Base-by-base conservation (phyloP, 1,140 invertebrate species). In the Phymastichus coffea region DNA sequence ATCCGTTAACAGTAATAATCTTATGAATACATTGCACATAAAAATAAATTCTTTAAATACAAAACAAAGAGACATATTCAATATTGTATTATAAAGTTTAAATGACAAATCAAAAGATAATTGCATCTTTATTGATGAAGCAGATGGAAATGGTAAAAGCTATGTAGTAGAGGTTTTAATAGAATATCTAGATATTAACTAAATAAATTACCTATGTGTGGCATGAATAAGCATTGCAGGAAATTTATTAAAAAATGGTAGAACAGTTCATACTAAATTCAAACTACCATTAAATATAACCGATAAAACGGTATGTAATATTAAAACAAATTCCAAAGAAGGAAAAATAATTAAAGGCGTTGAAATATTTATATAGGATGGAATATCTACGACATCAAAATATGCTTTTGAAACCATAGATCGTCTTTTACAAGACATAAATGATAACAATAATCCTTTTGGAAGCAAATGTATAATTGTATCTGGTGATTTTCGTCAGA, bases 201-300 rank as follows among this genome's bases (percentile, higher is more conserved):
- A 51, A 1, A 51, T 51, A 19, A 14, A 4, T 35, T 6, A 35
- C 17, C 6, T 23, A 35, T 17, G n/a, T 51, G 30, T 51, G 8
- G 48, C 30, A 19, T 51, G 48, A 19, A 51, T 30, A 15, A 30
- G 48, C 10, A 52, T 52, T 14, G 48, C 48, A 38, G 48, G 33
- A 37, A 52, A 52, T 52, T 40, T 38, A 38, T 52, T 52, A 38
- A 6, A 9, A 14, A 23, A 38, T 38, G 33, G 48, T 15, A 35
- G 7, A 38, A 52, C 33, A 14, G 17, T 23, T 4, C 30, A 35
- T 52, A 14, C 20, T 3, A 38, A 30, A 38, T 26, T 52, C 38
- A 40, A 52, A 52, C 38, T 52, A 38, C 48, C 48, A 38, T 14
- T 52, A 4, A 38, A 22, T 9, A 52, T 52, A 49, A 33, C 14